phyloP scores from a whole-genome alignment of 2,113 vertebrate genomes.

The Capreolus pygargus region DNA sequence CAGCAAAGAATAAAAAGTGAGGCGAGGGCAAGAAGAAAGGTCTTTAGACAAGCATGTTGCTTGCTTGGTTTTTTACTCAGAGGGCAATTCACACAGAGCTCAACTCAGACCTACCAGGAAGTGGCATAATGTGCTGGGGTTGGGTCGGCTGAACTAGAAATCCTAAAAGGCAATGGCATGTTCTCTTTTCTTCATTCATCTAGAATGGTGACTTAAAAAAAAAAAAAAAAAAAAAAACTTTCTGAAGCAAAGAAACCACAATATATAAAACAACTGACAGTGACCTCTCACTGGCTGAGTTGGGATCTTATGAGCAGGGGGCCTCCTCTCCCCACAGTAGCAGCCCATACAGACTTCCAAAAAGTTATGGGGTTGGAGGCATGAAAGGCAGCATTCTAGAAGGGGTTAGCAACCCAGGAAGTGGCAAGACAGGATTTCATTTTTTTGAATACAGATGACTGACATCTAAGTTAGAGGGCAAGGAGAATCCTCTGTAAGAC shows the following conservation, averaged over 20 bases:
- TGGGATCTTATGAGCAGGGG: neutral
- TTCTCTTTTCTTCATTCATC: neutral
- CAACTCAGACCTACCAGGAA: neutral
- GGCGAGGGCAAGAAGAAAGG: neutral
- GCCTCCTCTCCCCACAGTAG: too few relatives aligned
- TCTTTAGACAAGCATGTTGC: neutral
- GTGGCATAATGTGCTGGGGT: neutral
- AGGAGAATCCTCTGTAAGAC: neutral
- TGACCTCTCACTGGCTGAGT: neutral
- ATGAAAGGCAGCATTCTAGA: neutral
- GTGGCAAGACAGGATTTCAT: neutral
- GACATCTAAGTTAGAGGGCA: neutral
- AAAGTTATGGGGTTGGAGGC: neutral
- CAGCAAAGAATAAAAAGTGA: neutral
- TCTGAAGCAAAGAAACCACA: neutral
- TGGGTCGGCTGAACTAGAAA: neutral
- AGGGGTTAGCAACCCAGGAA: neutral
- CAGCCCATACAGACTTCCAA: neutral
- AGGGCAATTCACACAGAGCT: neutral
- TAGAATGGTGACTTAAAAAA: neutral
- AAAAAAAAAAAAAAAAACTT: neutral
- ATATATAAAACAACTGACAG: neutral
- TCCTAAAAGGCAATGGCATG: neutral
- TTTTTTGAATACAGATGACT: neutral
- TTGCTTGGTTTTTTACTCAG: neutral